phyloP scores from a whole-genome alignment of 2,113 vertebrate species.

The Rhineura floridana region DNA sequence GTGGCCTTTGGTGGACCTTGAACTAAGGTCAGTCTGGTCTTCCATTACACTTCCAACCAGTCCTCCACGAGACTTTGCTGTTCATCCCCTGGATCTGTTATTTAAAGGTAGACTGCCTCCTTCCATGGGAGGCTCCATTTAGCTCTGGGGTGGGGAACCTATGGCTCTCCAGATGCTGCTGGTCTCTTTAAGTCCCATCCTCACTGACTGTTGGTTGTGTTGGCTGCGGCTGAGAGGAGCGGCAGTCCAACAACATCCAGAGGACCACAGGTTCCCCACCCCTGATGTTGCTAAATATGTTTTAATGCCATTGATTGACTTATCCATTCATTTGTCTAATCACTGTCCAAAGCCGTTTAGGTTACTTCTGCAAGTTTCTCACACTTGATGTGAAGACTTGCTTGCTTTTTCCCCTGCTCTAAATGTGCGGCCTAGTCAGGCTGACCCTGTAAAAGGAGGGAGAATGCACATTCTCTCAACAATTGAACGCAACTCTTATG shows the following conservation, averaged over 20 bases:
- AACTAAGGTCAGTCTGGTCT: not conserved
- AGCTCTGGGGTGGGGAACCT: no score
- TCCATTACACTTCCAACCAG: not conserved
- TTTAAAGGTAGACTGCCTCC: not conserved
- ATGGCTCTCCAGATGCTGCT: no score
- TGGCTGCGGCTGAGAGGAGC: no score
- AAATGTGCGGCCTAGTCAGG: not conserved
- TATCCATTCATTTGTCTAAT: not conserved
- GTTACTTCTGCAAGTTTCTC: not conserved
- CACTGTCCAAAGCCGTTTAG: not conserved
- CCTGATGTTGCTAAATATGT: not conserved
- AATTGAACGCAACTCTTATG: no score
- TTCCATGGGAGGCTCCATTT: not conserved
- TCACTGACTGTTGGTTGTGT: no score
- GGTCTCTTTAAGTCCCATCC: no score
- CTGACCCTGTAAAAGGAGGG: not conserved
- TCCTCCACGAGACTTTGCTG: not conserved
- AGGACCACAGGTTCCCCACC: no score
- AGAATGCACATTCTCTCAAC: no score
- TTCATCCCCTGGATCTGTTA: not conserved
- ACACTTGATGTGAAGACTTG: no score
- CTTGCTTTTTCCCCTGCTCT: no score
- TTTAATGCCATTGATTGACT: not conserved
- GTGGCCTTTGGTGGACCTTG: not conserved
- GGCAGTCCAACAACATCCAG: no score